These are phyloP conservation scores for Branchinecta lindahli DNA, from an alignment of 1,140 invertebrate species.

Conservation along the genomic window DNA sequence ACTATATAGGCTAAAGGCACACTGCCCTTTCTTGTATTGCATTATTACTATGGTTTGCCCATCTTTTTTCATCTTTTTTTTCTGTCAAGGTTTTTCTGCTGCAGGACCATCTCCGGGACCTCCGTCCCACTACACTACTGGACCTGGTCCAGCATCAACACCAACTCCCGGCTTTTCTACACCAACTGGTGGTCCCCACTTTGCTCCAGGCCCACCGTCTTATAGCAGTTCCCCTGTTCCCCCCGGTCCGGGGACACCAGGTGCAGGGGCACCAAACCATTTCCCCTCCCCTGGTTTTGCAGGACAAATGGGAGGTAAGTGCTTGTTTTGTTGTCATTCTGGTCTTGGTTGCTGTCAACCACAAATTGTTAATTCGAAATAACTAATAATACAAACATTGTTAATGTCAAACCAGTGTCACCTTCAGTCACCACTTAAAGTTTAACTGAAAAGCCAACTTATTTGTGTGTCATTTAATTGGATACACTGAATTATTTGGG, in stretches of 20 bases:
- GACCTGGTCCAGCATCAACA: conserved; percentile 18
- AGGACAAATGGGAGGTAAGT: neutral
- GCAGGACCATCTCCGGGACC: conserved; percentile 18
- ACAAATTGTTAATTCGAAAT: too few relatives aligned
- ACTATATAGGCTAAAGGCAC: too few relatives aligned
- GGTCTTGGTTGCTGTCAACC: neutral
- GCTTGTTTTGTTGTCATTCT: neutral
- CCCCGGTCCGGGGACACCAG: conserved; percentile 19
- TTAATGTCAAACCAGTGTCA: too few relatives aligned
- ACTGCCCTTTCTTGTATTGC: neutral
- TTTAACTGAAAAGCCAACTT: too few relatives aligned
- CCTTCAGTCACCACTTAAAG: too few relatives aligned
- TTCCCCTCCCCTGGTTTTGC: conserved; percentile 19
- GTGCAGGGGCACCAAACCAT: conserved; percentile 19
- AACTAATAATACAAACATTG: too few relatives aligned
- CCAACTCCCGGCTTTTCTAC: conserved; percentile 19
- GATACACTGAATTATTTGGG: too few relatives aligned
- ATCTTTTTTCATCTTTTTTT: neutral
- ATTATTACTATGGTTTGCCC: neutral
- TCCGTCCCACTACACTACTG: conserved; percentile 14
- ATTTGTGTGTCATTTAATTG: too few relatives aligned
- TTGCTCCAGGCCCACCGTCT: conserved; percentile 18
- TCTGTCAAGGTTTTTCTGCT: neutral
- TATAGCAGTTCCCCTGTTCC: conserved; percentile 20
- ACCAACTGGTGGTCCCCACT: conserved; percentile 14